Conservation (phyloP, 1,140 invertebrate genomes). For the Rhopalosiphum maidis region DNA sequence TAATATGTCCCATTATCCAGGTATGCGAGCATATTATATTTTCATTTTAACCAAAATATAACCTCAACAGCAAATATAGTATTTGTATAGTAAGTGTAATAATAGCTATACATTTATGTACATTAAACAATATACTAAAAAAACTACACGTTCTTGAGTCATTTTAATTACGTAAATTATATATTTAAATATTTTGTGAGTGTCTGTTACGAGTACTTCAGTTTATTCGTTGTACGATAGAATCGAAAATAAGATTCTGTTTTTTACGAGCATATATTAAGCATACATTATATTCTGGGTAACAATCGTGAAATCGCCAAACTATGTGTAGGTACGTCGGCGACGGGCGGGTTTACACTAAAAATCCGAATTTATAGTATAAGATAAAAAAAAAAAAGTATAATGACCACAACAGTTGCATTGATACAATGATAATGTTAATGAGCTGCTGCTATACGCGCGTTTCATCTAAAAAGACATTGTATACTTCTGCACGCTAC, state of each 20-base stretch:
- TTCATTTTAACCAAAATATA: background rate
- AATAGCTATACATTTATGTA: background rate
- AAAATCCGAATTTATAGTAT: constrained; percentile 33
- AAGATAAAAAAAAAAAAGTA: constrained; percentile 20
- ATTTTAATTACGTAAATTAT: background rate
- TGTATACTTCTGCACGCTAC: background rate
- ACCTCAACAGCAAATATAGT: background rate
- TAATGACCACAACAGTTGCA: background rate
- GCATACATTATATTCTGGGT: no score
- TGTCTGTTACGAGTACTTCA: background rate
- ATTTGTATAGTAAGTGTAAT: background rate
- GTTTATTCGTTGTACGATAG: background rate
- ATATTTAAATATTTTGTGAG: constrained; percentile 9
- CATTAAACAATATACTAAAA: background rate
- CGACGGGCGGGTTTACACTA: background rate
- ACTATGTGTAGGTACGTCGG: background rate
- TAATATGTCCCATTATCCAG: background rate
- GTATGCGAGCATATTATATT: background rate
- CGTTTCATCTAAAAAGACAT: constrained; percentile 14
- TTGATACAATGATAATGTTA: constrained; percentile 43
- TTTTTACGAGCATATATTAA: constrained; percentile 33
- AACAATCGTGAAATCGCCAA: constrained; percentile 43
- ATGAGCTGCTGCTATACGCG: constrained; percentile 3
- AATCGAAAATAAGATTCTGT: constrained; percentile 15
- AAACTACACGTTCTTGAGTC: background rate